A percentile compares a stretch with the other conserved stretches of the same genome.
Evolutionary conservation across 2,888 invertebrate species (phyloP).

Genomic region (Microplitis deprimator): DNA sequence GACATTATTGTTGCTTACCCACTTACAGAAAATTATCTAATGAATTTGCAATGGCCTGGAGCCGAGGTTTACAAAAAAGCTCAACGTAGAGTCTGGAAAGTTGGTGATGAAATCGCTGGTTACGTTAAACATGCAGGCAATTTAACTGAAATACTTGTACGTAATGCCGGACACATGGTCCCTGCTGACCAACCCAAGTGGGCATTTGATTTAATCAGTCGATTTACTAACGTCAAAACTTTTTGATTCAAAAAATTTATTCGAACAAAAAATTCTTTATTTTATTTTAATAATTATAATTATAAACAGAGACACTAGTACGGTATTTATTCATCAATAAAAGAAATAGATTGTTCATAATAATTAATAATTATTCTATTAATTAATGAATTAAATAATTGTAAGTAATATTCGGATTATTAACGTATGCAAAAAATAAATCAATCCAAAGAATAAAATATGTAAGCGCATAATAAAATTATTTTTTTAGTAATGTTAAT

Average conservation of each 20-base stretch:
- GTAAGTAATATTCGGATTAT: too few species aligned
- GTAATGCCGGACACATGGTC: constrained; percentile 73
- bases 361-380: not conserved
- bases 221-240: constrained; percentile 64
- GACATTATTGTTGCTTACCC: constrained; percentile 94
- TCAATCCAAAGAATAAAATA: too few species aligned
- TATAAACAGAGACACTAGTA: not conserved
- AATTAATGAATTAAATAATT: too few species aligned
- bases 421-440: too few species aligned
- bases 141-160: constrained; percentile 69
- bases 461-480: not conserved
- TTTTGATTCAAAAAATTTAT: constrained; percentile 50
- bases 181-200: constrained; percentile 72
- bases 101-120: constrained; percentile 69
- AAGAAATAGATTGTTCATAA: not conserved
- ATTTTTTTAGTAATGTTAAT: not conserved
- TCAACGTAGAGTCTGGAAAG: constrained; percentile 69
- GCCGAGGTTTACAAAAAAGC: constrained; percentile 69
- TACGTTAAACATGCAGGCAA: constrained; percentile 68
- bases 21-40: constrained; percentile 84
- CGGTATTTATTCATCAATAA: not conserved
- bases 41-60: constrained; percentile 72
- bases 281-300: not conserved
- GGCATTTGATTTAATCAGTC: constrained; percentile 71
- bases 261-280: too few species aligned